phyloP scores from a whole-genome alignment of 2,113 vertebrate species.

The Eolophus roseicapilla region DNA sequence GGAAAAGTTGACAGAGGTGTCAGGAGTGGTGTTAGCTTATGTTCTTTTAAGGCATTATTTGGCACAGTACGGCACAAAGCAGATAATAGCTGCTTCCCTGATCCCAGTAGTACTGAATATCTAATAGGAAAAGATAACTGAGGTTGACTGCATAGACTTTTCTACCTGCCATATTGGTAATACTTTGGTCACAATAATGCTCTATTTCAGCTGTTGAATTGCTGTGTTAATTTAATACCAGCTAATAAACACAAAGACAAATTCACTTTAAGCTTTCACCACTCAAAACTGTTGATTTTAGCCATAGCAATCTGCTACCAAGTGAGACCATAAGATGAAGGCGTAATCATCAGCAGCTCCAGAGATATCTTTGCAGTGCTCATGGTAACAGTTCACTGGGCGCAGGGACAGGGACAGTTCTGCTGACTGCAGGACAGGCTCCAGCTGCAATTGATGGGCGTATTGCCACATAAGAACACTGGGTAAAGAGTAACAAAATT shows the following conservation, averaged over 20 bases:
- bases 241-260: background rate
- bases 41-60: background rate
- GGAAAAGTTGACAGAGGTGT: constrained; percentile 33
- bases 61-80: background rate
- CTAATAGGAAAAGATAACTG: background rate
- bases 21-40: background rate
- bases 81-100: background rate
- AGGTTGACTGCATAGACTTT: background rate
- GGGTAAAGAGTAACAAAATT: background rate
- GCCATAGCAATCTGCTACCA: background rate
- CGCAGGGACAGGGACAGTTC: background rate
- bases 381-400: fast-evolving
- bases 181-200: background rate
- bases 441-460: background rate
- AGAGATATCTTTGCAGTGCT: background rate
- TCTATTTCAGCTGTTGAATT: background rate
- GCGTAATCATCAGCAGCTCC: background rate
- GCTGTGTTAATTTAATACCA: background rate
- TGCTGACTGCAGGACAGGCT: background rate
- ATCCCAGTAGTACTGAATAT: background rate
- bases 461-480: background rate
- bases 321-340: background rate
- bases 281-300: background rate
- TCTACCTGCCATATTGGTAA: background rate
- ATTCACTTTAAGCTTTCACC: background rate